phyloP scores from a whole-genome alignment of 2,113 vertebrate genomes.

The Campylomormyrus numenius region DNA sequence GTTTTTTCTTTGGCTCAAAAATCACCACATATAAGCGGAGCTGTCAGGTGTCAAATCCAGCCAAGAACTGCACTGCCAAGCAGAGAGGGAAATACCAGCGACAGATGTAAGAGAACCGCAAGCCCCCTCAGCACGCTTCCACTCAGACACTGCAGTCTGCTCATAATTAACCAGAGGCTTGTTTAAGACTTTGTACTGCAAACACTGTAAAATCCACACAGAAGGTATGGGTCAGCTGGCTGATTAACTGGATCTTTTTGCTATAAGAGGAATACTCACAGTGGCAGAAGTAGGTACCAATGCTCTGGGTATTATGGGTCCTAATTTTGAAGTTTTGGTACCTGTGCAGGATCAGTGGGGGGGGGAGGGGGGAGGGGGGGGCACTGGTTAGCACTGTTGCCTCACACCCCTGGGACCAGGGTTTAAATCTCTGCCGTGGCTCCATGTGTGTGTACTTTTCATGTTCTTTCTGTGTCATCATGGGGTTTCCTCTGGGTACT shows the following conservation, averaged over 20 bases:
- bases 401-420: background rate
- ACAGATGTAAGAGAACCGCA: constrained; percentile 26
- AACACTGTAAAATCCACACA: background rate
- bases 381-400: background rate
- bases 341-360: background rate
- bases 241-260: background rate
- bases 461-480: background rate
- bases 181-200: constrained; percentile 11
- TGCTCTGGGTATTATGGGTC: background rate
- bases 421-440: background rate
- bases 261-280: background rate
- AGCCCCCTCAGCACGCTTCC: background rate
- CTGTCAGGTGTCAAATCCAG: background rate
- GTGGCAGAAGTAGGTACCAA: background rate
- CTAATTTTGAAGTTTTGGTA: background rate
- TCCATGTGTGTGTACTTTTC: background rate
- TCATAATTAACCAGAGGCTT: constrained; percentile 29
- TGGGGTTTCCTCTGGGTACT: background rate
- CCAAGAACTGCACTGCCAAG: background rate
- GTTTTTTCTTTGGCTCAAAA: background rate
- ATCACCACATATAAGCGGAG: background rate
- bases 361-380: no score
- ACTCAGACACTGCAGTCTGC: constrained; percentile 25
- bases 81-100: constrained; percentile 21
- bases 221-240: background rate